Conservation (phyloP, 1,140 invertebrate genomes). For the Laodelphax striatellus region DNA sequence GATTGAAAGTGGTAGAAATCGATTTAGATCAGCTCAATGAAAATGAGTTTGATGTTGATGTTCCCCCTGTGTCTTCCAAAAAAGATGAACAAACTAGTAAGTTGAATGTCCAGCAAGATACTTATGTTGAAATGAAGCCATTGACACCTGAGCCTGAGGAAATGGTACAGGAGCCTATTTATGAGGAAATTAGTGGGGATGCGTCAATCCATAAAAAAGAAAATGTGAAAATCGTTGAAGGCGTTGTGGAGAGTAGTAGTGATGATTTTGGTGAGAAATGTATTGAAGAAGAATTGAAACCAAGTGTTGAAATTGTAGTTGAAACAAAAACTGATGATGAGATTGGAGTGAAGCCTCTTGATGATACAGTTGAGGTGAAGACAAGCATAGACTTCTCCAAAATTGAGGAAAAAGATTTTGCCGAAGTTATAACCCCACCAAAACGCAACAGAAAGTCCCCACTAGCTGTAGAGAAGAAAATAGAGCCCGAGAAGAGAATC, state of each 20-base stretch:
- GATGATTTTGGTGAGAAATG: background rate
- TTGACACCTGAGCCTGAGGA: too few species aligned
- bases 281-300: background rate
- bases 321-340: background rate
- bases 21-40: too few species aligned
- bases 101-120: too few species aligned
- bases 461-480: background rate
- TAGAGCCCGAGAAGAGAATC: background rate
- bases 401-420: background rate
- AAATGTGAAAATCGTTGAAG: too few species aligned
- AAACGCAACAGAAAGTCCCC: background rate
- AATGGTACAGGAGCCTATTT: too few species aligned
- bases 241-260: background rate
- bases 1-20: too few species aligned
- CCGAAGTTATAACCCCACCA: background rate
- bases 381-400: constrained; percentile 24
- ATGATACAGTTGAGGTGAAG: constrained; percentile 23
- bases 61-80: too few species aligned
- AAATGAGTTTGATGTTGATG: too few species aligned
- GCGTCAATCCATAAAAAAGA: background rate
- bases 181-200: too few species aligned
- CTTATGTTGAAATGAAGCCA: too few species aligned
- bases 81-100: too few species aligned
- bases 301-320: background rate
- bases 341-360: constrained; percentile 3